Evolutionary conservation across 1,140 invertebrate species (phyloP).

Genomic region (Bactericera cockerelli): DNA sequence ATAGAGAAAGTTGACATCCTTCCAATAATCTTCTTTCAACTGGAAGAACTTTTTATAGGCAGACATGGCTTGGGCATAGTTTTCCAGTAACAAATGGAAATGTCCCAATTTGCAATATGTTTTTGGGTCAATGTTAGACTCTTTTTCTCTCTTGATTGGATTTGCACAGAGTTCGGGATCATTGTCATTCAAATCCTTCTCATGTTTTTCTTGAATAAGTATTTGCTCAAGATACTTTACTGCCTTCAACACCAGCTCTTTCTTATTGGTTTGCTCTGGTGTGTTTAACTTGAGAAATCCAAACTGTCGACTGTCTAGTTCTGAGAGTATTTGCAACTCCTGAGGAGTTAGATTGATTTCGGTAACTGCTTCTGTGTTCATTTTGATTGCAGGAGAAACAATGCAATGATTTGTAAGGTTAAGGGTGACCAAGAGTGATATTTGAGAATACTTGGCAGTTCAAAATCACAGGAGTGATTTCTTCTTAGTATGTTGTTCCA

Average conservation of each 20-base stretch:
- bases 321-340: conserved; percentile 66
- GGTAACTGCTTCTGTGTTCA: background rate
- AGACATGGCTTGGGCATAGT: conserved; percentile 84
- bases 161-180: conserved; percentile 12
- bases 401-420: too few species aligned
- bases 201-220: conserved; percentile 47
- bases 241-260: conserved; percentile 59
- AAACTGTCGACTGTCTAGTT: conserved; percentile 73
- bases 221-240: conserved; percentile 70
- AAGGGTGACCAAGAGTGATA: too few species aligned
- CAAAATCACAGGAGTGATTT: too few species aligned
- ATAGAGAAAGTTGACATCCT: conserved; percentile 79
- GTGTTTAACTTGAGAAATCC: conserved; percentile 64
- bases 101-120: conserved; percentile 88
- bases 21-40: conserved; percentile 68
- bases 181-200: conserved; percentile 30
- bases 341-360: conserved; percentile 46
- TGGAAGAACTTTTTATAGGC: conserved; percentile 86
- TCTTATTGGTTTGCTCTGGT: conserved; percentile 57
- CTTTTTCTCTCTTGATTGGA: conserved; percentile 29
- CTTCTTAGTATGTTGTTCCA: too few species aligned
- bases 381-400: too few species aligned
- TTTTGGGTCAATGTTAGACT: conserved; percentile 68
- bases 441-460: too few species aligned
- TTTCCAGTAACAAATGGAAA: conserved; percentile 77